phyloP scores from a whole-genome alignment of 2,797 vertebrate species.

The Pangasius djambal region DNA sequence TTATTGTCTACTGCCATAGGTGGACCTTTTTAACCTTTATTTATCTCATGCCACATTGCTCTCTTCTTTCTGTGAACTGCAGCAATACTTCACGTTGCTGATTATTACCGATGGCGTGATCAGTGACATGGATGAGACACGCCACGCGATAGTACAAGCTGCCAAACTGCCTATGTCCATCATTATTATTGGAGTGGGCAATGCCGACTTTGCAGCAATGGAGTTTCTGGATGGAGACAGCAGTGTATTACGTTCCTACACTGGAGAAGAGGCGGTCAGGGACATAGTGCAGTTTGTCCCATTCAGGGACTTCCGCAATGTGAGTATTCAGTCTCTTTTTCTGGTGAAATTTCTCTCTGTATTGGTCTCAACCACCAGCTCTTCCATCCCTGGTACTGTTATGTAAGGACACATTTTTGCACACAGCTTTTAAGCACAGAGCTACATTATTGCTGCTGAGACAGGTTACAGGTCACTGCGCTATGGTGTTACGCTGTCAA shows the following conservation, averaged over 20 bases:
- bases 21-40: neutral
- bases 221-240: conserved; percentile 96
- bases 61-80: conserved; percentile 50
- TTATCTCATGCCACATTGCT: neutral
- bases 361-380: neutral
- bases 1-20: neutral
- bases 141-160: conserved; percentile 91
- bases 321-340: conserved; percentile 70
- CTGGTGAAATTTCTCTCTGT: neutral
- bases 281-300: conserved; percentile 99
- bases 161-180: conserved; percentile 98
- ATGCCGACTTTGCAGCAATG: conserved; percentile 96
- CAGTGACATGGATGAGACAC: conserved; percentile 98
- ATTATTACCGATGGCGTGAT: conserved; percentile 98
- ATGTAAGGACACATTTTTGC: conserved; percentile 31
- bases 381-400: conserved; percentile 29
- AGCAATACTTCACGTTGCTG: conserved; percentile 98
- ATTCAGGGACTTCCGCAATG: conserved; percentile 94
- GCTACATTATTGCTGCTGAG: conserved; percentile 22
- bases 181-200: conserved; percentile 97
- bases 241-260: conserved; percentile 86
- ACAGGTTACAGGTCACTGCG: conserved; percentile 30
- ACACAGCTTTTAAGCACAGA: conserved; percentile 10
- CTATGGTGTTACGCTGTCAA: conserved; percentile 25
- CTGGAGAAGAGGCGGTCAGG: conserved; percentile 89